Percentiles rank a stretch among this genome's conserved stretches.
phyloP scores from a whole-genome alignment of 1,140 invertebrate genomes.

The Drosophila guanche region DNA sequence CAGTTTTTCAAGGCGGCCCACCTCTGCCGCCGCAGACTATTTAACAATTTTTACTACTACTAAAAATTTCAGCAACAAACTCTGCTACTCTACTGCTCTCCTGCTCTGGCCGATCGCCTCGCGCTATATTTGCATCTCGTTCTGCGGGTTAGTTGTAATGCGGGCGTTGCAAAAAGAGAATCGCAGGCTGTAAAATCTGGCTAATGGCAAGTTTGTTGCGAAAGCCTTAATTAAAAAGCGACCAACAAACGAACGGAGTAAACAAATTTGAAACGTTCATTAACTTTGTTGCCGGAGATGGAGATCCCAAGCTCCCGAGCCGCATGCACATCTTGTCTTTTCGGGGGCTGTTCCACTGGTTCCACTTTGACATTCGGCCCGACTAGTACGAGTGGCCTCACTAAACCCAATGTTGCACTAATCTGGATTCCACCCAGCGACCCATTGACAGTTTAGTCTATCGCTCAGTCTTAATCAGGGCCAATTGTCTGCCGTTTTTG shows the following conservation, averaged over 20 bases:
- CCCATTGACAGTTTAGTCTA: conserved; percentile 73
- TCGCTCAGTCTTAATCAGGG: conserved; percentile 58
- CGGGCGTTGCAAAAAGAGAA: conserved; percentile 74
- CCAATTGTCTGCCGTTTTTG: conserved; percentile 73
- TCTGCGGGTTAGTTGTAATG: conserved; percentile 69
- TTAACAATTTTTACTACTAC: conserved; percentile 80
- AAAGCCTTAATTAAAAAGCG: conserved; percentile 77
- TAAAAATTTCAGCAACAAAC: conserved; percentile 68
- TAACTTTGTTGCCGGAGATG: conserved; percentile 64
- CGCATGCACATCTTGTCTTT: background rate
- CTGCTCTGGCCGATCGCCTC: too few species aligned
- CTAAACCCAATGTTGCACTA: conserved; percentile 61
- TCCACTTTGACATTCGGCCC: conserved; percentile 38
- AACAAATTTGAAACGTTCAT: conserved; percentile 47
- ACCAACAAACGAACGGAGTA: conserved; percentile 24
- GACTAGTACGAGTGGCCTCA: conserved; percentile 5
- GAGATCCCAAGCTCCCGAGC: conserved; percentile 20
- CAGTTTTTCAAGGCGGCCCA: conserved; percentile 42
- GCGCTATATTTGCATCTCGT: conserved; percentile 26
- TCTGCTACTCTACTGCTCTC: conserved; percentile 14
- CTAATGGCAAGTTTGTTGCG: conserved; percentile 80
- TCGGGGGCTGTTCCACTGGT: background rate
- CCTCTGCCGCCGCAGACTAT: conserved; percentile 74
- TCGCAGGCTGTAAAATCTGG: conserved; percentile 77
- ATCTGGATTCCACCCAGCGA: conserved; percentile 47